These are phyloP conservation scores for Mantis religiosa DNA, from an alignment of 2,888 invertebrate species.

Conservation along the genomic window DNA sequence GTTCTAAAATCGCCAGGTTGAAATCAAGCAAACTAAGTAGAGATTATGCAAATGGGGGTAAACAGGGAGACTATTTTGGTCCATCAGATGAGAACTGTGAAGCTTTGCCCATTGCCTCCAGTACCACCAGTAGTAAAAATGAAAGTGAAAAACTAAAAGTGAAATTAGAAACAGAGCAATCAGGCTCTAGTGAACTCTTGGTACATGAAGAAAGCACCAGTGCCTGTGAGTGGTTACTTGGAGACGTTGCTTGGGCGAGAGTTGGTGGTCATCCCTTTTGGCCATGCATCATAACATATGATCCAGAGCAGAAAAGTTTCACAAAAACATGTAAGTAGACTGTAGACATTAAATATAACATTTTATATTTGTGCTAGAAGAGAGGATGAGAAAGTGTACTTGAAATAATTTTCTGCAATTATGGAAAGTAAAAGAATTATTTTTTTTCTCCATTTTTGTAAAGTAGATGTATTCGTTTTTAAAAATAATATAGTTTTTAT, in stretches of 20 bases:
- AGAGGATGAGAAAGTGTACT: too few relatives aligned
- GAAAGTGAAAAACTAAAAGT: not conserved
- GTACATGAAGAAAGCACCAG: not conserved
- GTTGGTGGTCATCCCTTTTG: slow-evolving; percentile 81
- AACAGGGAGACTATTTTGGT: not conserved
- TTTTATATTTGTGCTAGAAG: not conserved
- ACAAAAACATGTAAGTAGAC: slow-evolving; percentile 44
- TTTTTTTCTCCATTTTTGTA: too few relatives aligned
- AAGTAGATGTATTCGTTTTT: too few relatives aligned
- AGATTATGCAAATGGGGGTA: not conserved
- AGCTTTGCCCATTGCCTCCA: not conserved
- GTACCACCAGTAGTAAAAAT: not conserved
- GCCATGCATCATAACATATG: slow-evolving; percentile 80
- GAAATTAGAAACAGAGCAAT: not conserved
- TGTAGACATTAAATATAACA: slow-evolving; percentile 46
- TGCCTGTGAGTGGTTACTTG: slow-evolving; percentile 49
- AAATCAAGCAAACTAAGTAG: not conserved
- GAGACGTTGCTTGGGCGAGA: slow-evolving; percentile 79
- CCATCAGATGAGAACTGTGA: not conserved
- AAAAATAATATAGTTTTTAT: too few relatives aligned
- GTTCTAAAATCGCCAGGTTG: not conserved
- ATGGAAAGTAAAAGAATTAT: too few relatives aligned
- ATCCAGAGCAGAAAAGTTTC: slow-evolving; percentile 59
- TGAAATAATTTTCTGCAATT: not conserved
- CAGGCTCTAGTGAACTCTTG: too few relatives aligned